Conservation (phyloP, 2,113 vertebrate genomes). For the Sylvietta virens region DNA sequence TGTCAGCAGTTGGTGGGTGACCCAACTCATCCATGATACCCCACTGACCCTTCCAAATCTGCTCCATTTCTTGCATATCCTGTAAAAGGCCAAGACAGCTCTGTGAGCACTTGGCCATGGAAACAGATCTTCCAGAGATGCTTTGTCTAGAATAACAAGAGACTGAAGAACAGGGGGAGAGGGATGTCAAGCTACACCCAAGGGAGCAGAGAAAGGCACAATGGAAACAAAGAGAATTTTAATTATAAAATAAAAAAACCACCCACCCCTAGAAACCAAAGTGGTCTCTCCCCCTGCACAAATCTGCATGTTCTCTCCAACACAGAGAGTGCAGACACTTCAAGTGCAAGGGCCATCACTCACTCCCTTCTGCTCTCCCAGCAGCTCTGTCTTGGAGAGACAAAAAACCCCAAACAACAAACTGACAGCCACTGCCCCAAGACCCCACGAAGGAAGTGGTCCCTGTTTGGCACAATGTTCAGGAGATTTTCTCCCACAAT, state of each 20-base stretch:
- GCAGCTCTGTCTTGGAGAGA: neutral
- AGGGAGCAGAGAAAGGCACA: neutral
- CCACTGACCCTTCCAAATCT: neutral
- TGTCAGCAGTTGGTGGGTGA: neutral
- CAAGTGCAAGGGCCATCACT: neutral
- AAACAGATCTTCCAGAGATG: neutral
- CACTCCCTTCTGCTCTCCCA: neutral
- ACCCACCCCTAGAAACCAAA: neutral
- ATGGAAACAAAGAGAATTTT: constrained; percentile 24
- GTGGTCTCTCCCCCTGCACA: neutral
- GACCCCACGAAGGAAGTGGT: neutral
- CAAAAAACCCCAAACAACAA: neutral
- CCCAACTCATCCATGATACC: neutral
- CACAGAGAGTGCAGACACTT: neutral
- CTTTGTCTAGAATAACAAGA: neutral
- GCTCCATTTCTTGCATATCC: neutral
- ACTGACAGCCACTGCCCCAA: neutral
- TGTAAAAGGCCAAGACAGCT: neutral
- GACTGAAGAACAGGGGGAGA: neutral
- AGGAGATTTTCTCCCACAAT: neutral
- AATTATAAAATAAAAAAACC: constrained; percentile 3
- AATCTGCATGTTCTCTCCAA: neutral
- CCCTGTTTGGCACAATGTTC: neutral
- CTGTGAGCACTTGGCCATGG: neutral
- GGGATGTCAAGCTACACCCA: neutral